Evolutionary conservation across 2,113 vertebrate species (phyloP).

Genomic region (Parotia lawesii): DNA sequence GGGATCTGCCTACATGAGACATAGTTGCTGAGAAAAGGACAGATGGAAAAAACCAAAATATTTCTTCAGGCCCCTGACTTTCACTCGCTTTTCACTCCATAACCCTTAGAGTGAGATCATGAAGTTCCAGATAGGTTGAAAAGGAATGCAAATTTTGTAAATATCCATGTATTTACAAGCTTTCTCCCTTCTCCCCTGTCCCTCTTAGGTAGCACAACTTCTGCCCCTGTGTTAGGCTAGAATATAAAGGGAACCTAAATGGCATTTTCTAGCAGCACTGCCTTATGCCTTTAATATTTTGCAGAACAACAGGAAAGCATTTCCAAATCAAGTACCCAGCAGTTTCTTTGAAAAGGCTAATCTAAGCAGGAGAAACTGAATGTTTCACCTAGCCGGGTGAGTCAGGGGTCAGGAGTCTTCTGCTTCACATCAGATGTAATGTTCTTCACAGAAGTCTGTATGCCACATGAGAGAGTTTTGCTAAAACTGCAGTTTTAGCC

Average conservation of each 20-base stretch:
- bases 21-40: slow-evolving; percentile 7
- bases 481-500: not conserved
- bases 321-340: not conserved
- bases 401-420: not conserved
- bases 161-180: not conserved
- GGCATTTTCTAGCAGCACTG: not conserved
- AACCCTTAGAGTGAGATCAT: not conserved
- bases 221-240: not conserved
- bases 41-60: not conserved
- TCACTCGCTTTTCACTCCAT: not conserved
- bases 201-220: not conserved
- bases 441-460: not conserved
- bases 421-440: not conserved
- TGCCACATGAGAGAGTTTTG: not conserved
- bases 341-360: not conserved
- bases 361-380: not conserved
- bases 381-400: not conserved
- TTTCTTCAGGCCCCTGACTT: not conserved
- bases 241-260: not conserved
- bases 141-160: not conserved
- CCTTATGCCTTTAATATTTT: not conserved
- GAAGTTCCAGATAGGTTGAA: not conserved
- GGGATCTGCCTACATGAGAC: slow-evolving; percentile 20
- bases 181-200: not conserved
- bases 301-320: not conserved